Conservation (phyloP, 2,113 vertebrate species). For the Sula dactylatra region DNA sequence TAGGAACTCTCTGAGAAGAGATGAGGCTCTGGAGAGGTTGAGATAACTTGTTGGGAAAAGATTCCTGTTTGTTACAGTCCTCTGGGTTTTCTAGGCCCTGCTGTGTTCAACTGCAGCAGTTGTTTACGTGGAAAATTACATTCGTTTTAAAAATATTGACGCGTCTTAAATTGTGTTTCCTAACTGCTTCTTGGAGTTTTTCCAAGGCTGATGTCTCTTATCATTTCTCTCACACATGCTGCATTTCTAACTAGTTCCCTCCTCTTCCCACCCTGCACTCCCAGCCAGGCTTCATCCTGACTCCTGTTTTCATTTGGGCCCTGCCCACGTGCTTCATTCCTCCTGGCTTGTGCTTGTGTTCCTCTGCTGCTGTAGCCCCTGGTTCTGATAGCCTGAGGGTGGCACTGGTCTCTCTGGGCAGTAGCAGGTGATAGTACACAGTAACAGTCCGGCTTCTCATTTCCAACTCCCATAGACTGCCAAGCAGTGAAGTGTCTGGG, state of each 20-base stretch:
- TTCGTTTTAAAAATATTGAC: background rate
- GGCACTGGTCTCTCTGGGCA: background rate
- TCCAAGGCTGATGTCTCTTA: background rate
- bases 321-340: background rate
- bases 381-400: background rate
- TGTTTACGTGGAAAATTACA: background rate
- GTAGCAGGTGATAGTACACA: background rate
- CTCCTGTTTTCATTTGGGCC: background rate
- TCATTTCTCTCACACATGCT: background rate
- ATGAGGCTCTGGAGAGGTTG: background rate
- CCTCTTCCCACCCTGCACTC: background rate
- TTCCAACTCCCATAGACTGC: background rate
- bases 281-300: background rate
- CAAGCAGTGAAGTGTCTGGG: background rate
- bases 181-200: background rate
- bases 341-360: background rate
- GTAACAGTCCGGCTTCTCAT: background rate
- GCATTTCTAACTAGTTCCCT: background rate
- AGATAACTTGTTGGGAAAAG: background rate
- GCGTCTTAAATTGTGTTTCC: background rate
- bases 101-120: background rate
- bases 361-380: background rate
- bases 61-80: background rate
- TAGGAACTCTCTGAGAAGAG: background rate
- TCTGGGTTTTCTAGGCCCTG: background rate